These are phyloP conservation scores for Phasia obesa DNA, from an alignment of 2,888 invertebrate genomes.

Conservation along the genomic window DNA sequence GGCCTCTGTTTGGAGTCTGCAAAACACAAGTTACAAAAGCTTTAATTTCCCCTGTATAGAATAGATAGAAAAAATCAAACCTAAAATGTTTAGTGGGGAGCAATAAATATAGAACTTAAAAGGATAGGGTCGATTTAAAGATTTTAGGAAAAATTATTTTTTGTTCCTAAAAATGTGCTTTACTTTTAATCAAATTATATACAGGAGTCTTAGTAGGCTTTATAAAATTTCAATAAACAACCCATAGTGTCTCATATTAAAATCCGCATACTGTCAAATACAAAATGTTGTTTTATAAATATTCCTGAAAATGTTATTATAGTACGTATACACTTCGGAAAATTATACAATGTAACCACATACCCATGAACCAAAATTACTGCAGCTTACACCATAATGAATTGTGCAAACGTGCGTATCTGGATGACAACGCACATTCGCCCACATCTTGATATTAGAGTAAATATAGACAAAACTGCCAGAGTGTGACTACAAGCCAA, in stretches of 20 bases:
- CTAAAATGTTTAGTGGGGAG: too few relatives aligned
- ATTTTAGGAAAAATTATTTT: too few relatives aligned
- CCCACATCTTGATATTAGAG: not conserved
- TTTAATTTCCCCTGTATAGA: too few relatives aligned
- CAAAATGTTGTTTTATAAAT: constrained; percentile 13
- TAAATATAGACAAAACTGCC: not conserved
- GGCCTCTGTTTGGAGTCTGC: too few relatives aligned
- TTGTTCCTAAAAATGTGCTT: too few relatives aligned
- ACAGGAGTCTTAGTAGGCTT: too few relatives aligned
- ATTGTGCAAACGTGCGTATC: constrained; percentile 15
- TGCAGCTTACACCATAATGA: constrained; percentile 3
- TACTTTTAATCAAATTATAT: too few relatives aligned
- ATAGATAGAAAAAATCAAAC: too few relatives aligned
- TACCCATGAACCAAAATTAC: not conserved
- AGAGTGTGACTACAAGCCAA: not conserved
- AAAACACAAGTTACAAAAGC: too few relatives aligned
- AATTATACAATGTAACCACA: constrained; percentile 20
- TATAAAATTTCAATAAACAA: too few relatives aligned
- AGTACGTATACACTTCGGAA: not conserved
- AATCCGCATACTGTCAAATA: constrained; percentile 3
- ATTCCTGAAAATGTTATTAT: not conserved
- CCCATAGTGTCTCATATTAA: constrained; percentile 5
- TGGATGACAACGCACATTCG: not conserved
- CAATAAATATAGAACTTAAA: too few relatives aligned
- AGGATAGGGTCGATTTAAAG: too few relatives aligned